Percentiles rank a stretch among this genome's conserved stretches.
These are phyloP conservation scores for Baryphthengus martii DNA, from an alignment of 2,113 vertebrate genomes.

Conservation along the genomic window DNA sequence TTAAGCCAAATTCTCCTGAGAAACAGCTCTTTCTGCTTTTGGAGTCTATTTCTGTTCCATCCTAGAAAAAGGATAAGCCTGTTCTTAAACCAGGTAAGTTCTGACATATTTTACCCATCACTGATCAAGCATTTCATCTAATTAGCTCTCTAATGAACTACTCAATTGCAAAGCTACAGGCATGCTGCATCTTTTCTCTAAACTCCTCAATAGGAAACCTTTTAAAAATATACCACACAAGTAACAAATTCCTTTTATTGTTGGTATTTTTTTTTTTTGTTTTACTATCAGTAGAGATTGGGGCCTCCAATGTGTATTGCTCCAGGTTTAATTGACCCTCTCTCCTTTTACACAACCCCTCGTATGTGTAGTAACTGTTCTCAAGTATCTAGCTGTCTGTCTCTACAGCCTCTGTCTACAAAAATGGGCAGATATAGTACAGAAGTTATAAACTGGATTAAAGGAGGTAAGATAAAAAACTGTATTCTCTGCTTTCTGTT, in stretches of 20 bases:
- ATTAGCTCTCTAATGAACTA: constrained; percentile 54
- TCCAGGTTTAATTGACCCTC: background rate
- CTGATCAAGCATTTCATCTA: constrained; percentile 58
- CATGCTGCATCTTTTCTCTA: background rate
- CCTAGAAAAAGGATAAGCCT: constrained; percentile 6
- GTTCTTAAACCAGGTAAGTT: constrained; percentile 35
- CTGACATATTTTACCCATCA: constrained; percentile 55
- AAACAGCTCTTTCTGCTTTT: background rate
- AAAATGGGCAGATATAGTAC: background rate
- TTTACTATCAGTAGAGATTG: background rate
- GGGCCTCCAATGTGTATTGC: background rate
- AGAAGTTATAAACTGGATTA: background rate
- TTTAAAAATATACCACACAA: background rate
- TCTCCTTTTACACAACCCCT: background rate
- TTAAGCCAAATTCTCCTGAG: constrained; percentile 38
- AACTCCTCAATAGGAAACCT: background rate
- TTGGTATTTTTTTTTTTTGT: background rate
- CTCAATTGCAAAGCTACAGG: constrained; percentile 20
- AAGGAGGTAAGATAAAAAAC: background rate
- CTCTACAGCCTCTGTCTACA: background rate
- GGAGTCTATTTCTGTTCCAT: background rate
- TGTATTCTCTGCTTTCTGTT: background rate
- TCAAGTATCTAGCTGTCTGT: background rate
- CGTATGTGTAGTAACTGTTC: background rate
- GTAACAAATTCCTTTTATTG: background rate